These are phyloP conservation scores for Crypturellus tataupa DNA, from an alignment of 2,797 vertebrate species.

Conservation along the genomic window DNA sequence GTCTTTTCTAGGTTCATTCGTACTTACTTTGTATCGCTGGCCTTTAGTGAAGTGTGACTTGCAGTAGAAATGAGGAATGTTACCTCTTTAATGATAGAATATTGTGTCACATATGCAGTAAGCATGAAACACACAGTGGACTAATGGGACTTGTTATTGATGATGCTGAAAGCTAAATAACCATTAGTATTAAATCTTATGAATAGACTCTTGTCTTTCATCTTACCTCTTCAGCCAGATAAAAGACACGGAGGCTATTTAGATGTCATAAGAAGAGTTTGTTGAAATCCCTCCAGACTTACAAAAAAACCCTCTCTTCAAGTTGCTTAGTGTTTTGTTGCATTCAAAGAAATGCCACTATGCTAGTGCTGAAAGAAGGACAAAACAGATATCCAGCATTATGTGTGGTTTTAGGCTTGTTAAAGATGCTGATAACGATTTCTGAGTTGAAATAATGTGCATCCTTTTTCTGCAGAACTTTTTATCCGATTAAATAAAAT, in stretches of 20 bases:
- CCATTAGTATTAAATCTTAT: constrained; percentile 80
- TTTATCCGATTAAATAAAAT: background rate
- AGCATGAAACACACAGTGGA: constrained; percentile 66
- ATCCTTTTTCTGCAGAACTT: constrained; percentile 36
- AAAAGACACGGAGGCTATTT: constrained; percentile 79
- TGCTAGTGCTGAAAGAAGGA: constrained; percentile 75
- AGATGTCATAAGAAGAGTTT: constrained; percentile 80
- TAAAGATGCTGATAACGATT: background rate
- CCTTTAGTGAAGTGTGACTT: constrained; percentile 34
- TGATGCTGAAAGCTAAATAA: constrained; percentile 82
- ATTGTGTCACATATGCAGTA: constrained; percentile 69
- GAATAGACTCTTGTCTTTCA: constrained; percentile 81
- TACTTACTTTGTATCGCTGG: background rate
- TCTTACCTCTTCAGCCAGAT: constrained; percentile 76
- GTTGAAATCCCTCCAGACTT: constrained; percentile 73
- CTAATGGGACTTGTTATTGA: constrained; percentile 77
- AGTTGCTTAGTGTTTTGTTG: constrained; percentile 68
- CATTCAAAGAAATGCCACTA: constrained; percentile 75
- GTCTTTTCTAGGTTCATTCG: background rate
- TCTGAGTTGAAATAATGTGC: constrained; percentile 25
- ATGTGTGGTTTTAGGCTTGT: constrained; percentile 47
- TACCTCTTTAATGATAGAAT: constrained; percentile 51
- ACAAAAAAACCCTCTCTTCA: constrained; percentile 45
- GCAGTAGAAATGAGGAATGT: constrained; percentile 44
- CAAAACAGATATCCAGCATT: constrained; percentile 43